Evolutionary conservation across 2,888 invertebrate genomes (phyloP), one percentile per base, ranked within the genome.

Genomic region (Ormyrus rosae): DNA sequence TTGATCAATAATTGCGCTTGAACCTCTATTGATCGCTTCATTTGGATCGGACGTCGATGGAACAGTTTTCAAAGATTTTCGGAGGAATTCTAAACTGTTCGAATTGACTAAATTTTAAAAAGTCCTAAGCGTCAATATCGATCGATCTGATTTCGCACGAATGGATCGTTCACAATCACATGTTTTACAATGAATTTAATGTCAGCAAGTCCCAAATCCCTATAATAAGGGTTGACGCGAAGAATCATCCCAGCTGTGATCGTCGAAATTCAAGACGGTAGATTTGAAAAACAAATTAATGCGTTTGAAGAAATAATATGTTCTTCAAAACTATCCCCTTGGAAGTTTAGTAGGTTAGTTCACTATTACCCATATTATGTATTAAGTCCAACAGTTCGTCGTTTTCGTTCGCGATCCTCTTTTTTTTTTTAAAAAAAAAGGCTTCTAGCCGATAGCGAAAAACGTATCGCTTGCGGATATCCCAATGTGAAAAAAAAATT

Each of bases 211-310:
- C 61, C 61, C 60, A 55, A 69, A 71, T 55, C 45, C 19, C 51
- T 61, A 34, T 61, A 34, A 34, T 8, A 48, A 78, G 74, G 55
- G 74, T 60, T 64, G 61, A 60, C 48, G 70, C 61, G 69, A 64
- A 81, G 48, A 70, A 69, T 34, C 34, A 58, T 82, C 79, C 79
- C 69, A 77, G 73, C 82, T 82, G 79, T 80, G 82, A 80, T 82
- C 56, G 71, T 69, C 73, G 51, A 76, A 80, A 80, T 70, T 77
- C 56, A 63, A 78, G 13, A 46, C 63, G 53, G 11, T 5, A 56
- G 71, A 74, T 48, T 78, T 56, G 13, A 65, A 6, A 55, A 70
- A n/a, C 55, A 58, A 65, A 61, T 5, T 34, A 50, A 55, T 34
- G 13, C 53, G 3, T 0, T 45, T 9, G 8, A 6, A 13, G 46